Evolutionary conservation across 2,113 vertebrate species (phyloP).

Genomic region (Xerus inauris): DNA sequence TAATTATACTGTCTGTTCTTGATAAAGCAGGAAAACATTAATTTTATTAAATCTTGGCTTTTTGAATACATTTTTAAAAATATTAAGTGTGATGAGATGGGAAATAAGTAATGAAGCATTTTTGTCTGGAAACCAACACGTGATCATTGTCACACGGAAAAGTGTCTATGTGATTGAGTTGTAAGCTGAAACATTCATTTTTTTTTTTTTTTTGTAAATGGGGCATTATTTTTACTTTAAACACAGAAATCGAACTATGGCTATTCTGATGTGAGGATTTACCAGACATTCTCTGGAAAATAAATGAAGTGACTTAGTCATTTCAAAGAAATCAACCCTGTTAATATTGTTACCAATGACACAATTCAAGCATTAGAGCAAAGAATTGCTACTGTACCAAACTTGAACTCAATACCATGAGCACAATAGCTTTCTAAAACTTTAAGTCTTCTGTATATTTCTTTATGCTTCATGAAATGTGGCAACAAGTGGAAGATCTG

Average conservation of each 20-base stretch:
- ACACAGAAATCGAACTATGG: background rate
- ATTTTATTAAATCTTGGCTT: background rate
- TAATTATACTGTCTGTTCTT: background rate
- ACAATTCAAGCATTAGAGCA: background rate
- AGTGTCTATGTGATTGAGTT: background rate
- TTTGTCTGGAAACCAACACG: background rate
- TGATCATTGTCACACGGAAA: background rate
- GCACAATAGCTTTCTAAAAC: background rate
- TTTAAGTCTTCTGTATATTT: background rate
- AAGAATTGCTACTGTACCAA: background rate
- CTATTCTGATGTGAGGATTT: constrained; percentile 1
- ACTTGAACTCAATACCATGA: background rate
- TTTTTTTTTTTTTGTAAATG: background rate
- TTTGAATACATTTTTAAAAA: background rate
- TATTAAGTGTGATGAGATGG: background rate
- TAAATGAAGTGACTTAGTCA: background rate
- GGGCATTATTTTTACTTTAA: constrained; percentile 35
- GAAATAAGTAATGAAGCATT: background rate
- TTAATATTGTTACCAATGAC: background rate
- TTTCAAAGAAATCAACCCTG: background rate
- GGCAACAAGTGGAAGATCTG: background rate
- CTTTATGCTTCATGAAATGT: background rate
- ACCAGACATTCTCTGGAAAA: constrained; percentile 1
- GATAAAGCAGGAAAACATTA: background rate
- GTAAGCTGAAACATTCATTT: background rate